Evolutionary conservation across 2,888 invertebrate genomes (phyloP).

Genomic region (Melitaea athalia): DNA sequence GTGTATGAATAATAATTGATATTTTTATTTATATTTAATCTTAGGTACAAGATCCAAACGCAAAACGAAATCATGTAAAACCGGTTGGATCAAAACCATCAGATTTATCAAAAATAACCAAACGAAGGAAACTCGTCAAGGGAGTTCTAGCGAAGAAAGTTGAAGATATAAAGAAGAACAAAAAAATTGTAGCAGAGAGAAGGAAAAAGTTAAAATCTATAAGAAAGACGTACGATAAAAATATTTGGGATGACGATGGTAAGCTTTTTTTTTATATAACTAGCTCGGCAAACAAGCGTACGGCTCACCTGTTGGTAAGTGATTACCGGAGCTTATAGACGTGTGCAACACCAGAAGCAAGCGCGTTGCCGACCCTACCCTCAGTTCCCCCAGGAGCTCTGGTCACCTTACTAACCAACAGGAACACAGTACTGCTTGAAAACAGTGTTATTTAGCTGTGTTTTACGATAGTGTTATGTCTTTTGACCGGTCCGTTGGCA

Average conservation of each 20-base stretch:
- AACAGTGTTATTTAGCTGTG: too few species aligned
- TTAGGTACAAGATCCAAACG: conserved; percentile 86
- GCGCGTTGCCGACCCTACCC: too few species aligned
- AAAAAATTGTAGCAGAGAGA: conserved; percentile 63
- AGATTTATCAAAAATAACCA: conserved; percentile 74
- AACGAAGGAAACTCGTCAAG: conserved; percentile 66
- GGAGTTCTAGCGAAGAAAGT: conserved; percentile 80
- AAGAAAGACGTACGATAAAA: conserved; percentile 79
- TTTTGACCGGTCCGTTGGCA: too few species aligned
- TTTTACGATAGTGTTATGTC: too few species aligned
- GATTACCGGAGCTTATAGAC: too few species aligned
- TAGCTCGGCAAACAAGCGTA: too few species aligned
- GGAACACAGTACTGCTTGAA: too few species aligned
- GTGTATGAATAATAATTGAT: too few species aligned
- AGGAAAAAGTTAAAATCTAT: conserved; percentile 68
- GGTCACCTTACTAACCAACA: too few species aligned
- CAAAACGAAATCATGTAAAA: conserved; percentile 78
- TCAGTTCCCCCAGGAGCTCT: too few species aligned
- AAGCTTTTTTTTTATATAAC: conserved; percentile 43
- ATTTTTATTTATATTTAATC: neutral
- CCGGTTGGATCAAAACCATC: conserved; percentile 63
- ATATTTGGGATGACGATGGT: conserved; percentile 86
- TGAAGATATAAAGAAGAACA: conserved; percentile 72
- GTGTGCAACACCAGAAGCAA: too few species aligned
- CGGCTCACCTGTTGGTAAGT: too few species aligned